These are phyloP conservation scores for Apostichopus leukothele DNA, from an alignment of 53 echinoderm and acorn worm genomes.

Conservation along the genomic window DNA sequence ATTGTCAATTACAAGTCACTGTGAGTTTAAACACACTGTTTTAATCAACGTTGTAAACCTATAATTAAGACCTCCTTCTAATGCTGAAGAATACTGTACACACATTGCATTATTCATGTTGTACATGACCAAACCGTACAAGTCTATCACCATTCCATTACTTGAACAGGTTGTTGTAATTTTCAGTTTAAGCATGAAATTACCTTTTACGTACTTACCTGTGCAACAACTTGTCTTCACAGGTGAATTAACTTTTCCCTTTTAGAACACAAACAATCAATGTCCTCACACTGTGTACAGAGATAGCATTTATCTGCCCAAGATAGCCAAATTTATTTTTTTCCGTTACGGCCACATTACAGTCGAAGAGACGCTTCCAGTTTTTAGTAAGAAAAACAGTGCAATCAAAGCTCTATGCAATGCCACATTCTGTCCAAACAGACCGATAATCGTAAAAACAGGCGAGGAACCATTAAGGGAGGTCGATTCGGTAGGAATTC, in stretches of 20 bases:
- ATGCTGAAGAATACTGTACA: too few relatives aligned
- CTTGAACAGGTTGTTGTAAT: too few relatives aligned
- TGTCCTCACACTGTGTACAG: background rate
- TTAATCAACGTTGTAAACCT: too few relatives aligned
- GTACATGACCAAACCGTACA: too few relatives aligned
- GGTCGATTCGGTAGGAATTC: background rate
- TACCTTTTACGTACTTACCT: background rate
- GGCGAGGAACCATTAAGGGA: conserved; percentile 21
- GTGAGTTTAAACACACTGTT: too few relatives aligned
- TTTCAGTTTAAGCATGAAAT: too few relatives aligned
- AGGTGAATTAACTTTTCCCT: conserved; percentile 4
- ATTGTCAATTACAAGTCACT: too few relatives aligned
- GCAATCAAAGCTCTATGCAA: conserved; percentile 15
- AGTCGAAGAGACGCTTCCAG: background rate
- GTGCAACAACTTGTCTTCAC: background rate
- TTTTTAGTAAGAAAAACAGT: conserved; percentile 25
- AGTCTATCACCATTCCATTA: too few relatives aligned
- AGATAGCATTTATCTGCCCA: background rate
- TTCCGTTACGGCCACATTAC: background rate
- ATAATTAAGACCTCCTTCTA: too few relatives aligned
- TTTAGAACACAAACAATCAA: background rate
- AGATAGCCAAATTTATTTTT: background rate
- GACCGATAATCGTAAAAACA: conserved; percentile 25
- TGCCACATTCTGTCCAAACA: conserved; percentile 12
- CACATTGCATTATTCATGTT: too few relatives aligned